Percentiles rank a stretch among this genome's conserved stretches.
phyloP scores from a whole-genome alignment of 2,113 vertebrate species.

The Ciconia maguari region DNA sequence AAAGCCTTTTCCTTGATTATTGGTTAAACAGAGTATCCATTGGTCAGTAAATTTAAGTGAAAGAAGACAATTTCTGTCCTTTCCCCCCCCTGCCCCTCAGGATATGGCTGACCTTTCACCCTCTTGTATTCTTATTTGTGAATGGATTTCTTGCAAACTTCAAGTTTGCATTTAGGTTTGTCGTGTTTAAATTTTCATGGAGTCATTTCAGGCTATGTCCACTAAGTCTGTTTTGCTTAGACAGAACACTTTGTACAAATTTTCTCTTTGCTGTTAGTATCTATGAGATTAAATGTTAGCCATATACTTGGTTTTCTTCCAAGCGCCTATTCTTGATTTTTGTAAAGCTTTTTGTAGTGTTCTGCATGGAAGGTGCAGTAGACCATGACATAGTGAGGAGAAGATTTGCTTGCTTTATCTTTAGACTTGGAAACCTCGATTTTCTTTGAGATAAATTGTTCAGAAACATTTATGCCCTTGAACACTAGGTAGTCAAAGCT shows the following conservation, averaged over 20 bases:
- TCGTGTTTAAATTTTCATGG: not conserved
- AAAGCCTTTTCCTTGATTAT: not conserved
- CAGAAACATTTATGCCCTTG: not conserved
- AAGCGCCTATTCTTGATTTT: not conserved
- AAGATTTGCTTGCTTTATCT: not conserved
- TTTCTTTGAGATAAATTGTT: not conserved
- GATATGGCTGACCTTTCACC: not conserved
- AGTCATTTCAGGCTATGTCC: not conserved
- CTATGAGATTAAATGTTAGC: not conserved
- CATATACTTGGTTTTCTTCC: not conserved
- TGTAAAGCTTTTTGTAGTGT: not conserved
- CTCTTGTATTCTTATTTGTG: not conserved
- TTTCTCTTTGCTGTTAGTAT: not conserved
- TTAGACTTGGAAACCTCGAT: not conserved
- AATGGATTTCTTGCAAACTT: not conserved
- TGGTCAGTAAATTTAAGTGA: not conserved
- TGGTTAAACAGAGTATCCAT: not conserved
- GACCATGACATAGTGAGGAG: not conserved
- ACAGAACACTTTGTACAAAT: not conserved
- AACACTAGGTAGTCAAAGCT: not conserved
- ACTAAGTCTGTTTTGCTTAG: not conserved
- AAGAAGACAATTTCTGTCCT: not conserved
- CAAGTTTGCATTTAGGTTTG: not conserved
- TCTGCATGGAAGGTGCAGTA: not conserved
- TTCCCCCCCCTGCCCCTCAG: rapidly evolving